Evolutionary conservation across 2,888 invertebrate species (phyloP), one percentile per base, ranked within the genome.

Genomic region (Eupithecia pulchellata): DNA sequence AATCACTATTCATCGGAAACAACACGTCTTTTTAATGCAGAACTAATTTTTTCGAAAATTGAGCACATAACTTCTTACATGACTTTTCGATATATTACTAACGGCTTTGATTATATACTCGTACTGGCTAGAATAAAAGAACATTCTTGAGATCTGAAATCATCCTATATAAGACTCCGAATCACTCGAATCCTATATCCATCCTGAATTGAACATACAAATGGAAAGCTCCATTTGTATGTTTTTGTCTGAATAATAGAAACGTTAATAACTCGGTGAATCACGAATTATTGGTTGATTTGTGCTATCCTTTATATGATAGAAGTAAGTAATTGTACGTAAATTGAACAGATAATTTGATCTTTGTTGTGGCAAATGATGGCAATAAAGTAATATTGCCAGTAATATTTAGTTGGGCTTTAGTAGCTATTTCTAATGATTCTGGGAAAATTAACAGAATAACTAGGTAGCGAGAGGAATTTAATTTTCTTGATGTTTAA

Each of bases 271-370:
- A 42, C 25, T 52, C 2, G 13, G 25, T 52, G 52, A 52, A 52
- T 34, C 36, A 57, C 67, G 73, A 42, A 66, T 69, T 74, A 68
- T 73, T 81, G 77, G 72, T 73, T 69, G 68, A 78, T 79, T 77
- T 66, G 66, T 73, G 61, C 68, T 61, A 72, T 78, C 65, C 66
- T 70, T 58, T 68, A 64, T 36, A 55, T 72, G 76, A 77, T 78
- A 72, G 52, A 69, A 66, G 71, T 63, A 52, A 68, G 73, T 55
- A 73, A 69, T 68, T 63, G 34, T 17, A 52, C 65, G 55, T 29
- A 62, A 75, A 61, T 71, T 63, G 57, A 64, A 69, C 60, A 60
- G 68, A 74, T 64, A 57, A 69, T 66, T 52, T 60, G 20, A 66
- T 68, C 58, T 70, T 73, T 70, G 67, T 73, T 73, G 34, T 66